Percentiles rank a stretch among this genome's conserved stretches.
Evolutionary conservation across 2,888 invertebrate genomes (phyloP).

Genomic region (Periphyllus acericola): DNA sequence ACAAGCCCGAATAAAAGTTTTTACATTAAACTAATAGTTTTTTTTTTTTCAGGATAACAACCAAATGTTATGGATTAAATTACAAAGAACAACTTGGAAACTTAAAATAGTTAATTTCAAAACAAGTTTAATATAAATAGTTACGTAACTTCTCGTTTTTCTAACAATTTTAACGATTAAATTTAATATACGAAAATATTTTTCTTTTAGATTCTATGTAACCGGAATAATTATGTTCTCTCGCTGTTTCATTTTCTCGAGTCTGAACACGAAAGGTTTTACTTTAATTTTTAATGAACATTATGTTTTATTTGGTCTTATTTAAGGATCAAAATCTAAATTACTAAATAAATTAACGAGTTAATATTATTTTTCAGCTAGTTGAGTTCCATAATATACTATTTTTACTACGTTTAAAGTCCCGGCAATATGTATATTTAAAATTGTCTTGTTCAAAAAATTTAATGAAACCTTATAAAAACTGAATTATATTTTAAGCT

Average conservation of each 20-base stretch:
- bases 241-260: background rate
- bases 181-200: background rate
- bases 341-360: no score
- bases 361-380: no score
- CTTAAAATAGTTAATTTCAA: background rate
- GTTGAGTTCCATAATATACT: no score
- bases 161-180: background rate
- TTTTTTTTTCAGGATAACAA: background rate
- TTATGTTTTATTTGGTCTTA: background rate
- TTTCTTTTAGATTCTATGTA: background rate
- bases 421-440: no score
- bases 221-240: background rate
- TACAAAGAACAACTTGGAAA: background rate
- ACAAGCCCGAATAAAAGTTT: background rate
- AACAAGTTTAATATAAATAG: background rate
- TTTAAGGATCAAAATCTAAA: background rate
- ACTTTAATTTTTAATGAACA: background rate
- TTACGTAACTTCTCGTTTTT: background rate
- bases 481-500: no score
- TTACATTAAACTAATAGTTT: constrained; percentile 25
- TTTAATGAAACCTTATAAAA: no score
- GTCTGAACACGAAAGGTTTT: background rate
- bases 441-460: no score
- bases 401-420: no score
- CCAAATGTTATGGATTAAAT: background rate